Evolutionary conservation across 2,797 vertebrate genomes (phyloP), one percentile per base, ranked within the genome.

Genomic region (Coilia nasus): DNA sequence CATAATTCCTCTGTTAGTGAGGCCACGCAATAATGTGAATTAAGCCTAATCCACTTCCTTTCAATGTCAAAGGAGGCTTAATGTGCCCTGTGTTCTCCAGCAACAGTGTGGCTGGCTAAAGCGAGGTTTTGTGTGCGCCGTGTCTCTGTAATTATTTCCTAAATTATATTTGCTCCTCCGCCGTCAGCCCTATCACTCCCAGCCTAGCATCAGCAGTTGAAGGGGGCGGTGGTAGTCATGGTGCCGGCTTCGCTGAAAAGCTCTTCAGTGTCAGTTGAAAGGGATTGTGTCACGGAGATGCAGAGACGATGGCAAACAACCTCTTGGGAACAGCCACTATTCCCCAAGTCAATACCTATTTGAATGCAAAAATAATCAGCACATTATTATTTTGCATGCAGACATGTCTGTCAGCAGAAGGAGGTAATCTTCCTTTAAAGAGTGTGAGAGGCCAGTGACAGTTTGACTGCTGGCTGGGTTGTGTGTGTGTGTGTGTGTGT

Each of bases 201-300:
- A 17, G 14, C 12, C 12, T 11, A 25, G 25, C 11, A 12, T 31
- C 12, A 71, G 28, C 28, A 41, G 35, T 5, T 5, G 35, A 41
- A 41, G 35, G 35, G 2, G 2, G 35, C 35, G 35, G 35, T 41
- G 35, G 35, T 41, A 41, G 35, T 41, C 2, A 41, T 41, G 35
- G 35, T 41, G 35, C n/a, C n/a, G n/a, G n/a, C 14, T 41, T 31
- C 64, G 6, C 64, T 71, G 64, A 71, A 71, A 71, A 28, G 64
- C 64, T 71, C 64, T 71, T 35, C 64, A 71, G 64, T 71, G 64
- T 31, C 64, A 71, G 64, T 25, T 71, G 64, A 71, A 71, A 71
- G 31, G 64, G 28, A 71, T 71, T 71, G 64, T 35, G 64, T 12
- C 12, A 4, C 31, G 64, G 25, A 71, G 64, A 25, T n/a, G n/a